Conservation (phyloP, 53 echinoderm and acorn worm genomes). For the Glandiceps talaboti region DNA sequence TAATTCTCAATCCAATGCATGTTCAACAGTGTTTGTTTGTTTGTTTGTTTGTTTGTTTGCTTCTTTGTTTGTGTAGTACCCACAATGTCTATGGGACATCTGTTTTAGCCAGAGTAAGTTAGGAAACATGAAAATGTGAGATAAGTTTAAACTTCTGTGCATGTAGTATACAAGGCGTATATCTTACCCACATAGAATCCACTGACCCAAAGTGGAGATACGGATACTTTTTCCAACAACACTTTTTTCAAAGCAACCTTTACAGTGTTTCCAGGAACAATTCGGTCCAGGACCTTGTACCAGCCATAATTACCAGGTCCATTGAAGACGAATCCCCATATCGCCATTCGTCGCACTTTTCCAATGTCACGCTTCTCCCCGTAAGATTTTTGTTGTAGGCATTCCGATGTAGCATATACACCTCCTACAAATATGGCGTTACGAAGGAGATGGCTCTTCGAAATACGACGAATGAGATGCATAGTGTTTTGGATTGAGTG, state of each 20-base stretch:
- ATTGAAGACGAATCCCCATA: slow-evolving; percentile 32
- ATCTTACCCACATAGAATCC: background rate
- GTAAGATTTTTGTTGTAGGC: background rate
- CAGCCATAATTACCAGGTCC: background rate
- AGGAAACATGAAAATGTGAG: too few relatives aligned
- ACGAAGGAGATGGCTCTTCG: background rate
- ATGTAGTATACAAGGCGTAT: too few relatives aligned
- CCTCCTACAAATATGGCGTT: background rate
- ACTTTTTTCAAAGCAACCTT: background rate
- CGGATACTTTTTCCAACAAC: background rate
- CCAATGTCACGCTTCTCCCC: slow-evolving; percentile 20
- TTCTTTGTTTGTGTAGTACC: too few relatives aligned
- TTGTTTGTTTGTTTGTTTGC: too few relatives aligned
- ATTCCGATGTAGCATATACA: background rate
- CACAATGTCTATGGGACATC: too few relatives aligned
- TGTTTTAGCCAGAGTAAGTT: too few relatives aligned
- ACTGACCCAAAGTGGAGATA: background rate
- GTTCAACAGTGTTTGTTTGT: too few relatives aligned
- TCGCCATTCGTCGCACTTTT: slow-evolving; percentile 41
- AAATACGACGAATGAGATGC: too few relatives aligned
- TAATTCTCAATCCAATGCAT: too few relatives aligned
- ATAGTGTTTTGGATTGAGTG: too few relatives aligned
- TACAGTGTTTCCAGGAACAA: background rate
- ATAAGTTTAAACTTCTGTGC: too few relatives aligned
- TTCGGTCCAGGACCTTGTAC: background rate